Evolutionary conservation across 2,797 vertebrate genomes (phyloP).

Genomic region (Pseudochirops cupreus): DNA sequence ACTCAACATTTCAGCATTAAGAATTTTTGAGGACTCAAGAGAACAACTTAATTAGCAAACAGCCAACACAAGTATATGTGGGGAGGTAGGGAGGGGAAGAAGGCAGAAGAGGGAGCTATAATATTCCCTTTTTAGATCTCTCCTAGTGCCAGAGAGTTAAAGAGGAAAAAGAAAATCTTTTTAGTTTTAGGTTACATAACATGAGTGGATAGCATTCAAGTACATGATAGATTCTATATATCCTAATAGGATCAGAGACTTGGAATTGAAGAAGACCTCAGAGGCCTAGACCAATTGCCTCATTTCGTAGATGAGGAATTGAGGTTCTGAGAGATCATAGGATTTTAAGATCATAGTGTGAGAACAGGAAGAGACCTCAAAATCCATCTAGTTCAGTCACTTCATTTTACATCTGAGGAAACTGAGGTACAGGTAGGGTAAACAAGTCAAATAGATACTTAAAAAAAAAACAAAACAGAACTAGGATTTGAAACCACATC

Average conservation of each 20-base stretch:
- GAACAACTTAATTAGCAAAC: background rate
- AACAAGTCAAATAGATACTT: background rate
- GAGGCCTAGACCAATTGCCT: background rate
- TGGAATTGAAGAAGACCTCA: background rate
- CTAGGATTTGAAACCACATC: background rate
- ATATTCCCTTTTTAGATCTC: background rate
- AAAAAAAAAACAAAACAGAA: background rate
- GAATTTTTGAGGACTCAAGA: background rate
- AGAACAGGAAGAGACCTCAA: background rate
- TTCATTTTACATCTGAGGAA: background rate
- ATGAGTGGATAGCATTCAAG: background rate
- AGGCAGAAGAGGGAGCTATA: background rate
- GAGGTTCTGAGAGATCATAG: background rate
- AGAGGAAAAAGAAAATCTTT: background rate
- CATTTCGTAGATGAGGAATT: background rate
- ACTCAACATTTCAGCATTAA: background rate
- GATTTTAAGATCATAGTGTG: background rate
- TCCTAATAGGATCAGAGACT: background rate
- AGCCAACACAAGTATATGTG: background rate
- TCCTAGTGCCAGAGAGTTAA: background rate
- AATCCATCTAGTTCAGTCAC: background rate
- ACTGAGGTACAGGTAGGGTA: background rate
- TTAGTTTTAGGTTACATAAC: background rate
- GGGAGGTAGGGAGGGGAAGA: background rate
- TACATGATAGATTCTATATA: background rate